These are phyloP conservation scores for Drymodes brunneopygia DNA, from an alignment of 2,113 vertebrate species.

Conservation along the genomic window DNA sequence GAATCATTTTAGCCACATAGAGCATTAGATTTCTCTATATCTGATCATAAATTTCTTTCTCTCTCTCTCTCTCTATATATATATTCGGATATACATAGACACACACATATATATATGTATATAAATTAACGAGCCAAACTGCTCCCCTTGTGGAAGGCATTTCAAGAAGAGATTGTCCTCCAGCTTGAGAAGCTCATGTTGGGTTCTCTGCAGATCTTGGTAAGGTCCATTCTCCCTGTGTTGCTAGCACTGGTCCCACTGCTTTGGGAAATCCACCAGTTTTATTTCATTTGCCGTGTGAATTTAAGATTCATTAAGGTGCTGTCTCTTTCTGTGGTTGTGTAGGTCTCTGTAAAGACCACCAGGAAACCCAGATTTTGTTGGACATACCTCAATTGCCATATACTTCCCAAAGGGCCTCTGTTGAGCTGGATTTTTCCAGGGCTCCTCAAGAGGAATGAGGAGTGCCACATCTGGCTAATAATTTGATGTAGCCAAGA, in stretches of 20 bases:
- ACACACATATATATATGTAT: neutral
- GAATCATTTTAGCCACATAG: neutral
- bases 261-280: neutral
- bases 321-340: neutral
- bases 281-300: neutral
- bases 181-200: neutral
- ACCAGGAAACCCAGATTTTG: neutral
- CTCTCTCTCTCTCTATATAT: neutral
- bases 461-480: neutral
- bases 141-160: neutral
- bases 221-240: neutral
- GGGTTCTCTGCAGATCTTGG: neutral
- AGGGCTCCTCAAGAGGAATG: neutral
- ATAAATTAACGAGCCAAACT: neutral
- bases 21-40: neutral
- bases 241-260: rapidly evolving
- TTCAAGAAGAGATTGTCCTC: neutral
- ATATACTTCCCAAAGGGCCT: neutral
- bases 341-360: neutral
- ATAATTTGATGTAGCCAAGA: neutral
- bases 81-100: neutral
- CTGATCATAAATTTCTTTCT: neutral
- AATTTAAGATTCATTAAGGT: neutral
- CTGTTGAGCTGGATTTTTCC: neutral
- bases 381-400: neutral